Evolutionary conservation across 1,140 invertebrate species (phyloP).

Genomic region (Brachionus calyciflorus): DNA sequence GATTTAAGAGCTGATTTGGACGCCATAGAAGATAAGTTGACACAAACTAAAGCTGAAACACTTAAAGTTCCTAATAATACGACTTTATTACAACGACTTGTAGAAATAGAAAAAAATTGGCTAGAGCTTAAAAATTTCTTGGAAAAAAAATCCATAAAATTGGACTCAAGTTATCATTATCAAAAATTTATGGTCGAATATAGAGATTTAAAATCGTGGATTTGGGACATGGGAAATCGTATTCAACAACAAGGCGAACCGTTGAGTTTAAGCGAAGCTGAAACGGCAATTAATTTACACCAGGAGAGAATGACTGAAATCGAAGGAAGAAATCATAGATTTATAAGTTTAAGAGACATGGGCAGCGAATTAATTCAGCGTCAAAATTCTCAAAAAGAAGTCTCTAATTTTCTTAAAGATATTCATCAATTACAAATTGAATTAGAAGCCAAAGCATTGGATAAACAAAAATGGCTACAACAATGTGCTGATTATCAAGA

Average conservation of each 20-base stretch:
- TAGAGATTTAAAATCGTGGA: constrained; percentile 12
- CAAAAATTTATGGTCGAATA: constrained; percentile 46
- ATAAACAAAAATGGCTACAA: constrained; percentile 29
- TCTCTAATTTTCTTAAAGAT: constrained; percentile 18
- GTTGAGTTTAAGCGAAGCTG: constrained; percentile 5
- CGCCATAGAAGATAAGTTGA: constrained; percentile 9
- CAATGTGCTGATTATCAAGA: constrained; percentile 15
- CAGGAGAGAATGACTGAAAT: constrained; percentile 27
- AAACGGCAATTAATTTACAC: constrained; percentile 28
- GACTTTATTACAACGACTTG: not conserved
- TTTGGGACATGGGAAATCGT: constrained; percentile 24
- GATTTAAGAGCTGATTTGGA: constrained; percentile 5
- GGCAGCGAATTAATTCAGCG: not conserved
- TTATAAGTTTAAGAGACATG: not conserved
- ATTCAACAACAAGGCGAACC: constrained; percentile 34
- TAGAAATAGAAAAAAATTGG: constrained; percentile 5
- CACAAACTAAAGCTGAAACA: not conserved
- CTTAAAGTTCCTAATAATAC: not conserved
- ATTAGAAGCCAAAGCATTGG: not conserved
- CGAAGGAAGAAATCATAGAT: not conserved
- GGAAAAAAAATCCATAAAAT: not conserved
- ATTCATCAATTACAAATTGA: not conserved
- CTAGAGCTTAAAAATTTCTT: not conserved
- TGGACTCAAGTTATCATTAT: not conserved
- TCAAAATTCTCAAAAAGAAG: not conserved